Conservation (phyloP, 1,140 invertebrate species). For the Muscidifurax raptorellus region DNA sequence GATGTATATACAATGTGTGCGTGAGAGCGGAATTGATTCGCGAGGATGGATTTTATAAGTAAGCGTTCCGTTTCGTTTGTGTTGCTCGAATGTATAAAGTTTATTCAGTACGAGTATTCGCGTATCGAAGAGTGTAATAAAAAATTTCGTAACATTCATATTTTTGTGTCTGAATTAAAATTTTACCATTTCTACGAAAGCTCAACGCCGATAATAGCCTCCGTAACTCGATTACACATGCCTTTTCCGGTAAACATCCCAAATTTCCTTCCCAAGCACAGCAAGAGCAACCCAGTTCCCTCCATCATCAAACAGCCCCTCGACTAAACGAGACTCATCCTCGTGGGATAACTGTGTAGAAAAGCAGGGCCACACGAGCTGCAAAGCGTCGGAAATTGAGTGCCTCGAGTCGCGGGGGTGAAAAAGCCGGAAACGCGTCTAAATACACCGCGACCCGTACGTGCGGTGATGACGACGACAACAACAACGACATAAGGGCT, state of each 20-base stretch:
- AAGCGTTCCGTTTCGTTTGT: background rate
- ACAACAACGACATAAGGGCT: no score
- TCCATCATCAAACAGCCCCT: background rate
- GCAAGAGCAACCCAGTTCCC: background rate
- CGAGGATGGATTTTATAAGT: background rate
- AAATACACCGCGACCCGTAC: background rate
- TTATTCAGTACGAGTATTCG: no score
- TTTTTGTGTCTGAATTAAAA: no score
- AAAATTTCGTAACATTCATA: no score
- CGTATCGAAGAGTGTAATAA: no score
- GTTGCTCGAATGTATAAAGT: no score
- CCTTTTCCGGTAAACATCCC: background rate
- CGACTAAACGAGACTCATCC: background rate
- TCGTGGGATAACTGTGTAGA: background rate
- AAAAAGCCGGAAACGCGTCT: slow-evolving; percentile 22
- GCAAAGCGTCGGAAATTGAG: slow-evolving; percentile 23
- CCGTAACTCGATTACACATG: background rate
- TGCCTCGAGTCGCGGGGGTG: background rate
- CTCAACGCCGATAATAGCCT: background rate
- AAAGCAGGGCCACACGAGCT: background rate
- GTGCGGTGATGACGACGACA: slow-evolving; percentile 18
- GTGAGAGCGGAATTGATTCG: background rate
- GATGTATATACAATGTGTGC: background rate
- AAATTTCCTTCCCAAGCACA: background rate
- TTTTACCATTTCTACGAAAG: no score